Percentiles rank a stretch among this genome's conserved stretches.
phyloP scores from a whole-genome alignment of 2,797 vertebrate genomes.

The Tapirus indicus region DNA sequence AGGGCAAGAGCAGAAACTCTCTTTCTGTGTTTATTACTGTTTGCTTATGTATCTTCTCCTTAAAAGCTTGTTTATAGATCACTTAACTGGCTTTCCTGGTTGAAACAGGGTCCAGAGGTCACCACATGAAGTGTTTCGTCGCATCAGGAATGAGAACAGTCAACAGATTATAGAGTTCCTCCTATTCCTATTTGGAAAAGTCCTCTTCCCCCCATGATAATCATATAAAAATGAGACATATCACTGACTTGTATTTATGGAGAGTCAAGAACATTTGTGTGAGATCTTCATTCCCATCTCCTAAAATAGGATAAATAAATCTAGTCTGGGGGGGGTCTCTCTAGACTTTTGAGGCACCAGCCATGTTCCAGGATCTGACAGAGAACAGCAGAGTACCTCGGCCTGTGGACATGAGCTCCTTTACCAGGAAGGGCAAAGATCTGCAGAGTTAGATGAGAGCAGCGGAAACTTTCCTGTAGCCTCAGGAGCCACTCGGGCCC shows the following conservation, averaged over 20 bases:
- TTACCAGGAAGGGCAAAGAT: background rate
- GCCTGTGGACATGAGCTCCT: background rate
- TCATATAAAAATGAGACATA: background rate
- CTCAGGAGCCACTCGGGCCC: background rate
- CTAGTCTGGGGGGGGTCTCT: background rate
- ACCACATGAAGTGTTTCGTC: background rate
- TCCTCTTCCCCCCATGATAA: background rate
- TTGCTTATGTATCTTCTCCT: background rate
- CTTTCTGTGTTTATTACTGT: background rate
- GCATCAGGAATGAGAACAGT: background rate
- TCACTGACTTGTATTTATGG: background rate
- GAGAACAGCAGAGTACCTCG: background rate
- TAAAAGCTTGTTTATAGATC: constrained; percentile 11
- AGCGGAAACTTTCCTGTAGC: background rate
- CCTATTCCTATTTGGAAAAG: background rate
- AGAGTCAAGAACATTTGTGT: background rate
- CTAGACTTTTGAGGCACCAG: background rate
- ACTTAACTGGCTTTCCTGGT: background rate
- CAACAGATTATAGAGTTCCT: background rate
- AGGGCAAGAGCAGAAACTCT: background rate
- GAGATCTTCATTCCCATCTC: background rate
- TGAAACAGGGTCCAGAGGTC: constrained; percentile 1
- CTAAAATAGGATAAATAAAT: background rate
- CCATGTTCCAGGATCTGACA: background rate
- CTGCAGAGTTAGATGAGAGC: background rate